Percentiles rank a stretch among this genome's conserved stretches.
phyloP scores from a whole-genome alignment of 2,888 invertebrate genomes.

The Lumbricus terrestris region DNA sequence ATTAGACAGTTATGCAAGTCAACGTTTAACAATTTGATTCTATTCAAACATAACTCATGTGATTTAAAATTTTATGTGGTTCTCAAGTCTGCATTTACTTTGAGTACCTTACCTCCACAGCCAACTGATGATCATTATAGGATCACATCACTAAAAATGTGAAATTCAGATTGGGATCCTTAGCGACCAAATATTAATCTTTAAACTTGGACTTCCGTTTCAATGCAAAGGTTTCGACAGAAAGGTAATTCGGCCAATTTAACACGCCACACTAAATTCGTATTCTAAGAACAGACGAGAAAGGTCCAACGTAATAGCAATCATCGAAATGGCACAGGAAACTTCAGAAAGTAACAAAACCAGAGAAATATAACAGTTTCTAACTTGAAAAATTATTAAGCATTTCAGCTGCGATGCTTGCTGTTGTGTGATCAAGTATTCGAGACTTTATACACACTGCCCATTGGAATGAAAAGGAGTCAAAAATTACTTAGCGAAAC shows the following conservation, averaged over 20 bases:
- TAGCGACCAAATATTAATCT: neutral
- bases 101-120: neutral
- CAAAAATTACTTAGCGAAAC: neutral
- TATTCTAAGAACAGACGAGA: neutral
- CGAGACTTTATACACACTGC: neutral
- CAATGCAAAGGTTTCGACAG: neutral
- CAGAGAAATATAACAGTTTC: neutral
- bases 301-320: no score
- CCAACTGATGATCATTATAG: neutral
- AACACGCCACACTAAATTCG: neutral
- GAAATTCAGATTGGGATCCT: neutral
- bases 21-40: neutral
- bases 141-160: neutral
- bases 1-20: neutral
- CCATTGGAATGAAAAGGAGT: neutral
- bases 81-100: neutral
- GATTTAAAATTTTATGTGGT: neutral
- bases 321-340: neutral
- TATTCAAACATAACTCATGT: neutral
- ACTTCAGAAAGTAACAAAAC: neutral
- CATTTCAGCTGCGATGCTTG: neutral
- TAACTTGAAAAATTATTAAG: neutral
- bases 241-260: neutral
- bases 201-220: neutral
- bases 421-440: neutral